Evolutionary conservation across 2,888 invertebrate species (phyloP), one percentile per base, ranked within the genome.

Genomic region (Lampropteryx suffumata): DNA sequence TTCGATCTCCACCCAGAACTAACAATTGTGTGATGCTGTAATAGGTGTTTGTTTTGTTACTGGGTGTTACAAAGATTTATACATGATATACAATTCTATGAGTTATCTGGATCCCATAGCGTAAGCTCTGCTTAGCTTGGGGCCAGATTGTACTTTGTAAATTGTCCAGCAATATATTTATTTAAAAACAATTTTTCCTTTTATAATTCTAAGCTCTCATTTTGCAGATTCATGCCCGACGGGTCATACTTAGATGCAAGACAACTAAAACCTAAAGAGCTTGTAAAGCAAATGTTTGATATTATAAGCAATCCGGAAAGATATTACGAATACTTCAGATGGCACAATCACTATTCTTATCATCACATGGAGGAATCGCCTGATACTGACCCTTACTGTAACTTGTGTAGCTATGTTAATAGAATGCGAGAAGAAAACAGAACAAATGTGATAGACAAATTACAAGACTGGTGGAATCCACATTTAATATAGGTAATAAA

Each of bases 301-400:
- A 42, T 70, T 12, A 72, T 72, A 5, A 46, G 62, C 3, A 40
- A 73, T 17, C 61, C 61, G 24, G 52, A 64, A 0, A 55, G 55
- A 29, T 76, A 76, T 43, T 50, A 64, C 9, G 50, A 60, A 6
- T 74, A 59, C 34, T 75, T 76, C 48, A 71, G 59, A 35, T 77
- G 76, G 76, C 69, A 62, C 34, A 73, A 71, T 29, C 60, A 74
- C 50, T 77, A 75, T 28, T 62, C 67, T 0, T 76, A 67, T 45
- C 62, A 69, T 10, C 13, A 36, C 9, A 34, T 40, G 1, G 14
- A 47, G 9, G 64, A 65, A 1, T 49, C 50, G 0, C 40, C 43
- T 0, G 54, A 62, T 0, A 60, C 62, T 0, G 63, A 71, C 14
- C 37, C 49, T 0, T 67, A 58, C 17, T 71, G 71, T 24, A 54